A percentile compares a stretch with the other conserved stretches of the same genome.
Evolutionary conservation across 2,113 vertebrate genomes (phyloP).

Genomic region (Heterocephalus glaber): DNA sequence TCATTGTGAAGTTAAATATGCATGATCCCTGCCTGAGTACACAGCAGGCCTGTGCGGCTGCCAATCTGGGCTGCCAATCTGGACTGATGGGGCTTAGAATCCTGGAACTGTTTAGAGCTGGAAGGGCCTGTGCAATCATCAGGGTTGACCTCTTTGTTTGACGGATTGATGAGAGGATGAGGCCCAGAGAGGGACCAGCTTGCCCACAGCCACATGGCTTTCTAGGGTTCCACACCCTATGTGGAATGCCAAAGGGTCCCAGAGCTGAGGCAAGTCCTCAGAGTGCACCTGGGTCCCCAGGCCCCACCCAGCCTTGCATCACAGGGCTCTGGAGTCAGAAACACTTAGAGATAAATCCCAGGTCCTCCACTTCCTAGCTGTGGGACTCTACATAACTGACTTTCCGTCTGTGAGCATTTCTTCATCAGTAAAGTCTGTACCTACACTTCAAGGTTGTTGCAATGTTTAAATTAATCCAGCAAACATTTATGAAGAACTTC

Average conservation of each 20-base stretch:
- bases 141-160: constrained; percentile 32
- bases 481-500: constrained; percentile 19
- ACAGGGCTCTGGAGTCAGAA: background rate
- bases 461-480: constrained; percentile 10
- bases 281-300: background rate
- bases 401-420: background rate
- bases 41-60: constrained; percentile 54
- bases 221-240: background rate
- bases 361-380: background rate
- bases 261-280: background rate
- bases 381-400: background rate
- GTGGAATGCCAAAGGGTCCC: background rate
- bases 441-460: background rate
- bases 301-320: background rate
- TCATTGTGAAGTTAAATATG: constrained; percentile 75
- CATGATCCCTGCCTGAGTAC: constrained; percentile 65
- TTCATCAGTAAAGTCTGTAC: background rate
- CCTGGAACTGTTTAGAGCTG: constrained; percentile 57
- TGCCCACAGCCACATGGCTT: background rate
- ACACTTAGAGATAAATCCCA: background rate
- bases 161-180: background rate
- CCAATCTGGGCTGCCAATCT: constrained; percentile 55
- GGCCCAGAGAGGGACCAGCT: background rate
- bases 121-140: background rate
- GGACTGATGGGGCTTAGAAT: constrained; percentile 25